Conservation (phyloP, 2,888 invertebrate genomes). For the Fragum fragum region DNA sequence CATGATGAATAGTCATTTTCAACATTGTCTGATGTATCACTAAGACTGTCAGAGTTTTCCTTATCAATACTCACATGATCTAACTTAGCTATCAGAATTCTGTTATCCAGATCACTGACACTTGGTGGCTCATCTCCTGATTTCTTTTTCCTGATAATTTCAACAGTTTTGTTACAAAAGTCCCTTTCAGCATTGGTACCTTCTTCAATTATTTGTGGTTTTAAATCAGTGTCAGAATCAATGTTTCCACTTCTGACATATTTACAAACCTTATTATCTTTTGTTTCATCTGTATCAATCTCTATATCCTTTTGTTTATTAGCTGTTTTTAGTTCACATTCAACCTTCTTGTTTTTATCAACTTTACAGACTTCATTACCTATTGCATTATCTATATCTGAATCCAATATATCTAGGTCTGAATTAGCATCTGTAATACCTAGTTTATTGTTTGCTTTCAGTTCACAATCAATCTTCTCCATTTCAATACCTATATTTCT, state of each 20-base stretch:
- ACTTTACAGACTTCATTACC: not conserved
- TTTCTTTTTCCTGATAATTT: too few species aligned
- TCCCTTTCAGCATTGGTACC: too few species aligned
- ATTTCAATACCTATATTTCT: not conserved
- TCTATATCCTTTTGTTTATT: not conserved
- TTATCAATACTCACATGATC: too few species aligned
- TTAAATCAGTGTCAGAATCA: too few species aligned
- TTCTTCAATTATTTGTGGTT: too few species aligned
- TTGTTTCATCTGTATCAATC: not conserved
- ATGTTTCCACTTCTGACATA: too few species aligned
- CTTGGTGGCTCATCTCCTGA: too few species aligned
- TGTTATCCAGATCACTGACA: not conserved
- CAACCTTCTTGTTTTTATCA: not conserved
- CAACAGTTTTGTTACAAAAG: too few species aligned
- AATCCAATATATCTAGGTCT: not conserved
- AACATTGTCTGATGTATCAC: not conserved
- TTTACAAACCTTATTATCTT: too few species aligned
- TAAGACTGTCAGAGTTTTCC: not conserved
- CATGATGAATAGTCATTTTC: not conserved
- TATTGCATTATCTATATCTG: not conserved
- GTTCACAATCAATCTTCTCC: slow-evolving; percentile 3
- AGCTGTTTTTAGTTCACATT: not conserved
- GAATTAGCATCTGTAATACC: not conserved
- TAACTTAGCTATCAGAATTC: not conserved
- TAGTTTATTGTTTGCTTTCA: not conserved